Percentiles rank a stretch among this genome's conserved stretches.
These are phyloP conservation scores for Idaea biselata DNA, from an alignment of 2,888 invertebrate genomes.

Conservation along the genomic window DNA sequence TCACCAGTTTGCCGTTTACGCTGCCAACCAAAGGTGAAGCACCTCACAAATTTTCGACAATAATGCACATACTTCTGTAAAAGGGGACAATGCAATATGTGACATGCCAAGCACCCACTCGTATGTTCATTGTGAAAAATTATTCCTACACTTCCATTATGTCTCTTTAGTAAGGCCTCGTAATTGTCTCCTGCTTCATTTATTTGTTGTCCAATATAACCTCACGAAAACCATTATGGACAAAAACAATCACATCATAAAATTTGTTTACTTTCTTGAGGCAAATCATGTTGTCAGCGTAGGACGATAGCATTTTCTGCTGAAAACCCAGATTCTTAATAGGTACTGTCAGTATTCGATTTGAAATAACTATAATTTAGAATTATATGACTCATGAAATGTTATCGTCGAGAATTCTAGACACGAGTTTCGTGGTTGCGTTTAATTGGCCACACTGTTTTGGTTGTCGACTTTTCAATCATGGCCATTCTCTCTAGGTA, in stretches of 20 bases:
- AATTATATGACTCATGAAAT: constrained; percentile 59
- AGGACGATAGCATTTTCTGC: constrained; percentile 46
- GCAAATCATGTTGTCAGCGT: constrained; percentile 39
- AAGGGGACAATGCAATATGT: constrained; percentile 36
- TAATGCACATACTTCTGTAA: constrained; percentile 48
- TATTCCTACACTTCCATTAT: constrained; percentile 32
- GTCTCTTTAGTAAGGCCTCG: constrained; percentile 26
- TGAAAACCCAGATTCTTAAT: constrained; percentile 41
- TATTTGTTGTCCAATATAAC: too few species aligned
- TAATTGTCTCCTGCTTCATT: constrained; percentile 13
- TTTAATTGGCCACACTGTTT: constrained; percentile 66
- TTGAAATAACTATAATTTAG: constrained; percentile 55
- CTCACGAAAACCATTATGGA: too few species aligned
- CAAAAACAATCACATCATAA: constrained; percentile 15
- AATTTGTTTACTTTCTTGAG: constrained; percentile 36
- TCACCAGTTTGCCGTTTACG: constrained; percentile 12
- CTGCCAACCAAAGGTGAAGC: constrained; percentile 55
- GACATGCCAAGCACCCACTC: constrained; percentile 32
- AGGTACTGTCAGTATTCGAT: constrained; percentile 37
- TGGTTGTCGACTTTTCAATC: constrained; percentile 18
- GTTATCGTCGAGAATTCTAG: constrained; percentile 51
- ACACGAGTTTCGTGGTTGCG: constrained; percentile 62
- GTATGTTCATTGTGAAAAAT: constrained; percentile 27
- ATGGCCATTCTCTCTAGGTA: not conserved
- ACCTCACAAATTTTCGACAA: constrained; percentile 64